Percentiles rank a stretch among this genome's conserved stretches.
Conservation (phyloP, 2,888 invertebrate species). For the Macrostomum cliftonense region DNA sequence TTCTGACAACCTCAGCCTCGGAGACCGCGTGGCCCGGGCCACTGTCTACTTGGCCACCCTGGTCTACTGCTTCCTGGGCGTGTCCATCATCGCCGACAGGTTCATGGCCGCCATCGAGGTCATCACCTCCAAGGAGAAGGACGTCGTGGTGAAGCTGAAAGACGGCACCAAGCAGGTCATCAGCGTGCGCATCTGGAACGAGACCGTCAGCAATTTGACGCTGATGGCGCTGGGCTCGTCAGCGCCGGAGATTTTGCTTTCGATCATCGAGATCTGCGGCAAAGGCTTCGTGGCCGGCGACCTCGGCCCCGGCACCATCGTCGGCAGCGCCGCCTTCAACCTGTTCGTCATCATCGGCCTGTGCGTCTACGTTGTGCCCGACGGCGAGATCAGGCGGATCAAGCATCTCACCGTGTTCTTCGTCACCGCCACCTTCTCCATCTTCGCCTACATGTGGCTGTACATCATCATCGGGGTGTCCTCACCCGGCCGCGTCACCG, state of each 20-base stretch:
- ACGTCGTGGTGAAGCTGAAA: constrained; percentile 65
- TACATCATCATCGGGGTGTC: constrained; percentile 69
- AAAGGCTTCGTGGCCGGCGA: constrained; percentile 52
- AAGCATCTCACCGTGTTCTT: constrained; percentile 82
- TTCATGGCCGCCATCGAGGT: constrained; percentile 96
- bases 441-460: constrained; percentile 89
- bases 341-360: constrained; percentile 82
- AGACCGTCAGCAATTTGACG: constrained; percentile 84
- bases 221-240: constrained; percentile 89
- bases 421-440: constrained; percentile 80
- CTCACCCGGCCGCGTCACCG: constrained; percentile 64
- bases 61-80: constrained; percentile 80
- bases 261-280: constrained; percentile 83
- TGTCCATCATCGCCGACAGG: constrained; percentile 83
- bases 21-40: constrained; percentile 61
- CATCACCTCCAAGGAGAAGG: constrained; percentile 81
- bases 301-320: constrained; percentile 81
- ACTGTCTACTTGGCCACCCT: constrained; percentile 63
- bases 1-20: constrained; percentile 38
- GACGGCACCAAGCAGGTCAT: constrained; percentile 66
- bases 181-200: constrained; percentile 75
- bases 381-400: constrained; percentile 64
- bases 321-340: constrained; percentile 87
- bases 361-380: constrained; percentile 67
- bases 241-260: constrained; percentile 80